Conservation (phyloP, 2,888 invertebrate genomes). For the Abrostola tripartita region DNA sequence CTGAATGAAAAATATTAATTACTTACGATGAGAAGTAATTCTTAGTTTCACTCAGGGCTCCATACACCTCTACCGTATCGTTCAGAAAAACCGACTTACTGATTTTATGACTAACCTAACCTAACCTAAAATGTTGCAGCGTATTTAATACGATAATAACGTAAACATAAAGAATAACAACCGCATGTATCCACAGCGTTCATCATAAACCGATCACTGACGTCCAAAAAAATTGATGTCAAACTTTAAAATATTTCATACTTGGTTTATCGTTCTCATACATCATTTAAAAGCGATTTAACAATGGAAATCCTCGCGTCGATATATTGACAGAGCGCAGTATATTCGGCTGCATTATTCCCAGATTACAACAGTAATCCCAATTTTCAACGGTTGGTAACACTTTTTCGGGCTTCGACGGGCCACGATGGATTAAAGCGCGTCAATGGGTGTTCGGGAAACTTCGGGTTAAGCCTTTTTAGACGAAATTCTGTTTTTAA, state of each 20-base stretch:
- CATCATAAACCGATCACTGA: neutral
- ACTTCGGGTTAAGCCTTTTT: conserved; percentile 80
- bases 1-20: too few relatives aligned
- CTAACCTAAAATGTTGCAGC: too few relatives aligned
- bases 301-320: conserved; percentile 58
- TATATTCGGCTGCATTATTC: conserved; percentile 63
- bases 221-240: neutral
- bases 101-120: too few relatives aligned
- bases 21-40: too few relatives aligned
- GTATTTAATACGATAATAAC: neutral
- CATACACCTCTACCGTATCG: too few relatives aligned
- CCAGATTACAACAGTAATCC: conserved; percentile 76
- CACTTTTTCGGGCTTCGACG: conserved; percentile 71
- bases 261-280: conserved; percentile 53
- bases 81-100: too few relatives aligned
- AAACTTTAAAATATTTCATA: conserved; percentile 42
- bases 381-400: conserved; percentile 70
- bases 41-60: too few relatives aligned
- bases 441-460: conserved; percentile 68
- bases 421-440: conserved; percentile 71
- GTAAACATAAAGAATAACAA: neutral
- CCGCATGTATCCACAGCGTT: neutral
- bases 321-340: conserved; percentile 63
- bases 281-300: conserved; percentile 64
- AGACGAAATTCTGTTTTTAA: conserved; percentile 69